Base-by-base conservation (phyloP, 2,888 invertebrate species). In the Microctonus aethiopoides region DNA sequence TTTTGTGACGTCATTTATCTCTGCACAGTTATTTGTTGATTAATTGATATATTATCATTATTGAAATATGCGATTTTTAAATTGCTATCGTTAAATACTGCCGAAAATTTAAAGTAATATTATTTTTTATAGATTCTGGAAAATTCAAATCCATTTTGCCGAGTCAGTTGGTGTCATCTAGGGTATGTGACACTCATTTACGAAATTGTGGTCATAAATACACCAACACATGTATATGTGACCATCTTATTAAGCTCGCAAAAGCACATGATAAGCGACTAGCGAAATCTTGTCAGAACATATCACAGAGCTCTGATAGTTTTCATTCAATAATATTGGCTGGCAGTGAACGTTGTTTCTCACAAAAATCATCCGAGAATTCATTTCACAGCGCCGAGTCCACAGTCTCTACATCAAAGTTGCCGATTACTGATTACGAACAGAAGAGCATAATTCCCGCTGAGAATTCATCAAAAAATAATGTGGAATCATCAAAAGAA, bases 251-350 rank as follows among this genome's bases (percentile, higher is more conserved):
- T 0, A 64, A 52, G n/a, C 26, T 34, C 5, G 32, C 26, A 51
- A 64, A 32, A 52, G 7, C 7, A 20, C 26, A 46, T 22, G 52
- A 16, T 16, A 52, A 32, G 7, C 16, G 26, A 29, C 24, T 9
- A 26, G 9, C 2, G 11, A 41, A 62, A 13, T 0, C 5, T 9
- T 57, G 52, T 10, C 52, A 61, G 9, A 65, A 67, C 6, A 66
- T 41, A 9, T 68, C 75, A 1, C 60, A 11, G 10, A 63, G 66
- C 1, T 54, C 54, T 1, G n/a, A 67, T 22, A 72, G 72, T 54
- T 67, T 57, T 63, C 57, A 65, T 56, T 74, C 75, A 0, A 64
- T 71, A 9, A 72, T 74, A 51, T 26, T 72, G 13, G 72, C 74
- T n/a, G 73, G 74, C 36, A 71, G 61, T 9, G 68, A 59, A 51